Evolutionary conservation across 2,797 vertebrate genomes (phyloP), one percentile per base, ranked within the genome.

Genomic region (Cephalopachus bancanus): DNA sequence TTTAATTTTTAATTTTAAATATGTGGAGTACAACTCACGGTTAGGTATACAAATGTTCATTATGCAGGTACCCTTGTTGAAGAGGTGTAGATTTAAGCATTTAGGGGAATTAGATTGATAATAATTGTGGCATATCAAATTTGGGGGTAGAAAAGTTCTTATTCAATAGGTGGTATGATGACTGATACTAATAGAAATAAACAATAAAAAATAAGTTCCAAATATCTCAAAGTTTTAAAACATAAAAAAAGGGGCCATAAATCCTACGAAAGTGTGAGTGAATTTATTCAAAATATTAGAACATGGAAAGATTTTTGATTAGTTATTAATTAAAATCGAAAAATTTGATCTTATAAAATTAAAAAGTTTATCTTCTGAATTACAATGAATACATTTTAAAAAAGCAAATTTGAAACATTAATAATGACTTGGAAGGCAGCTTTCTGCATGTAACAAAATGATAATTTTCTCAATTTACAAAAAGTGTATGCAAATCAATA

Each of bases 391-490:
- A 75, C 60, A 71, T 90, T 89, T 11, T 37, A 37, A 10, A 90
- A 84, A 93, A 60, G 20, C 26, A 69, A 93, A 83, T 72, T 3
- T 24, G 17, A 81, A 95, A 86, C 83, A 72, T 65, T 11, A 81
- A 44, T 84, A 92, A n/a, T 4, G 78, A 76, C 26, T 49, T 83
- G 24, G 60, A 33, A 83, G 17, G 59, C 44, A 59, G 30, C 30
- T 67, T 64, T 64, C 81, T 86, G 51, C 15, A 86, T 55, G 33
- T 53, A 79, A 60, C 22, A 75, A 93, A 88, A 83, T 55, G n/a
- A 0, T 65, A 71, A 84, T 95, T 93, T 92, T 91, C 60, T 87
- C 71, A 91, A 92, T 91, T 91, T 93, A 59, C 3, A 62, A 71
- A 96, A 86, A 94, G 17, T 5, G n/a, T 81, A 83, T 28, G 15